phyloP scores from a whole-genome alignment of 2,797 vertebrate species.

The Orestias chungarensis region DNA sequence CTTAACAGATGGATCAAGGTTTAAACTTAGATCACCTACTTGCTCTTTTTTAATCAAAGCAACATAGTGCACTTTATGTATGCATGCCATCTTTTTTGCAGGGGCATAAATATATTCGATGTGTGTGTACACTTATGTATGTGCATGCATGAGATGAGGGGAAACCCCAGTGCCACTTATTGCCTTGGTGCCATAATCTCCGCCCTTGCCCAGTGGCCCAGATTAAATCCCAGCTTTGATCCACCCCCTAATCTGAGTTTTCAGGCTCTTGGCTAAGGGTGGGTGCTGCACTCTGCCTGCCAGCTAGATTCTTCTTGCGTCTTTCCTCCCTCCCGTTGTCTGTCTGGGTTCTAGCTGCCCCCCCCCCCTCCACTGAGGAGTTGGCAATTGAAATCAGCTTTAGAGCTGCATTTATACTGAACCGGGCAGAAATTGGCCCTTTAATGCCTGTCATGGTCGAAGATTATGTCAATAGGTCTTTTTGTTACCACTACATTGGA shows the following conservation, averaged over 20 bases:
- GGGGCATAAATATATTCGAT: constrained; percentile 39
- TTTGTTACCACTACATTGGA: constrained; percentile 67
- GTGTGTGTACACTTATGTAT: constrained; percentile 37
- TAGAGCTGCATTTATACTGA: constrained; percentile 78
- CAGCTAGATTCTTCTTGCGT: constrained; percentile 76
- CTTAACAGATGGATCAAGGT: constrained; percentile 50
- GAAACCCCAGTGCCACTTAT: constrained; percentile 72
- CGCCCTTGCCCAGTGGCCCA: constrained; percentile 82
- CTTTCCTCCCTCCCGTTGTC: constrained; percentile 67
- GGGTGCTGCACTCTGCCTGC: constrained; percentile 77
- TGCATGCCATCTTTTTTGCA: constrained; percentile 13
- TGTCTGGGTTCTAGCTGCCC: constrained; percentile 63
- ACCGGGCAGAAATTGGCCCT: constrained; percentile 79
- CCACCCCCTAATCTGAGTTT: constrained; percentile 86
- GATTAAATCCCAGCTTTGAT: constrained; percentile 85
- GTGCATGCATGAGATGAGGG: constrained; percentile 59
- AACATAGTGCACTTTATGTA: constrained; percentile 14
- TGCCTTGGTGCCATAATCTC: constrained; percentile 77
- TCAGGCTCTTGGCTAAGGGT: constrained; percentile 80
- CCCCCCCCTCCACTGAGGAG: constrained; percentile 65
- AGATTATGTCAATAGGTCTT: constrained; percentile 76
- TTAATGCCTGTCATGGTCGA: constrained; percentile 79
- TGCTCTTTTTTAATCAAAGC: constrained; percentile 39
- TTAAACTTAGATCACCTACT: constrained; percentile 61
- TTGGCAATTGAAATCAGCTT: constrained; percentile 80